phyloP scores from a whole-genome alignment of 2,888 invertebrate genomes.

The Caenorhabditis doughertyi region DNA sequence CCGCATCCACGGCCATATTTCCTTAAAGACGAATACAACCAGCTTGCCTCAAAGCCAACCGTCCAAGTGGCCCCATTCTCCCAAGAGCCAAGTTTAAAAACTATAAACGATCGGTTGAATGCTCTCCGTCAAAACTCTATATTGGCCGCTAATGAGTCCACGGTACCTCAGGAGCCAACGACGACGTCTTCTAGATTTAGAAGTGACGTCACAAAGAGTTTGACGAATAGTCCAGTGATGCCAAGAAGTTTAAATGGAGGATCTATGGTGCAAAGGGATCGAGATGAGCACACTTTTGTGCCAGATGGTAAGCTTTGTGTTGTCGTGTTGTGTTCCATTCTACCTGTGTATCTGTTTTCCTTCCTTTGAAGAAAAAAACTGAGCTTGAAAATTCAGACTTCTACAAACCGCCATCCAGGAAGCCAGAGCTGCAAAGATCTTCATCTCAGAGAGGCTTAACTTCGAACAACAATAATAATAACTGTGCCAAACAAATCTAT shows the following conservation, averaged over 20 bases:
- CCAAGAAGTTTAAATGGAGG: constrained; percentile 19
- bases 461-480: constrained; percentile 21
- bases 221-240: constrained; percentile 65
- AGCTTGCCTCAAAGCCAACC: constrained; percentile 19
- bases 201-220: constrained; percentile 31
- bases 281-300: constrained; percentile 33
- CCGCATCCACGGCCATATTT: constrained; percentile 44
- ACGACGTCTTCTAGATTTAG: constrained; percentile 7
- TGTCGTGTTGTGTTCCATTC: not conserved
- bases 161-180: constrained; percentile 20
- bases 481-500: constrained; percentile 32
- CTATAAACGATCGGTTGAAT: constrained; percentile 61
- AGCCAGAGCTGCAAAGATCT: constrained; percentile 63
- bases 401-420: constrained; percentile 25
- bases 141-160: not conserved
- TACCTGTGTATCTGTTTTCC: not conserved
- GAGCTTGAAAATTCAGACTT: constrained; percentile 26
- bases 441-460: constrained; percentile 60
- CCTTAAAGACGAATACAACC: constrained; percentile 37
- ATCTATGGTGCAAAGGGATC: constrained; percentile 22
- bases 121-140: constrained; percentile 56
- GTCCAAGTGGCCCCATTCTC: constrained; percentile 65
- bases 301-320: constrained; percentile 13
- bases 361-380: too few relatives aligned
- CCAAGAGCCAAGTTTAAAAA: constrained; percentile 54